Evolutionary conservation across 2,888 invertebrate genomes (phyloP).

Genomic region (Melinopterus prodromus): DNA sequence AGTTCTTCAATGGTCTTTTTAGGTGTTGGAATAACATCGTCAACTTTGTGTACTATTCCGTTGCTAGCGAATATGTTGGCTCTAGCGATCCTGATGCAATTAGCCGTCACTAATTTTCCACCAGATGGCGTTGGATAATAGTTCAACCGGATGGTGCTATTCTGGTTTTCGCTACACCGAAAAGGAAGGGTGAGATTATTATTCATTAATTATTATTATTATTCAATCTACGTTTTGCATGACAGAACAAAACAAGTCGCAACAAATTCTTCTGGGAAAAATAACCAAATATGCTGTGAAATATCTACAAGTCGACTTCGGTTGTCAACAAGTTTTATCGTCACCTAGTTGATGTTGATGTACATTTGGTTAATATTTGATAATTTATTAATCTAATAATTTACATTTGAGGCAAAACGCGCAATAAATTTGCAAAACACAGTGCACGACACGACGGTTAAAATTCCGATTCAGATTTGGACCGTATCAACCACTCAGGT

Average conservation of each 20-base stretch:
- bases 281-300: too few relatives aligned
- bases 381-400: too few relatives aligned
- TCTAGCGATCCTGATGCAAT: constrained; percentile 71
- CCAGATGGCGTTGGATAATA: constrained; percentile 63
- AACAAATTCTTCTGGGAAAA: too few relatives aligned
- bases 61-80: constrained; percentile 71
- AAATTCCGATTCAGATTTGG: too few relatives aligned
- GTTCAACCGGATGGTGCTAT: constrained; percentile 66
- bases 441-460: too few relatives aligned
- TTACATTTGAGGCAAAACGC: too few relatives aligned
- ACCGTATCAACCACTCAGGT: too few relatives aligned
- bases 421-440: too few relatives aligned
- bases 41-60: constrained; percentile 72
- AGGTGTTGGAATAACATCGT: constrained; percentile 67
- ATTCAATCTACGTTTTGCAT: not conserved
- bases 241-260: not conserved
- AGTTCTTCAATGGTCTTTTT: constrained; percentile 66
- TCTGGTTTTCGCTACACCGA: constrained; percentile 56
- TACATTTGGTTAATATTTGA: too few relatives aligned
- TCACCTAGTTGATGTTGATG: too few relatives aligned
- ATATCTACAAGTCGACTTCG: too few relatives aligned
- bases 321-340: too few relatives aligned
- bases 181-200: not conserved
- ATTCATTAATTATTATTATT: constrained; percentile 26
- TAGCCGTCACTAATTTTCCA: constrained; percentile 68